phyloP scores from a whole-genome alignment of 2,888 invertebrate species.

The Nomada fabriciana region DNA sequence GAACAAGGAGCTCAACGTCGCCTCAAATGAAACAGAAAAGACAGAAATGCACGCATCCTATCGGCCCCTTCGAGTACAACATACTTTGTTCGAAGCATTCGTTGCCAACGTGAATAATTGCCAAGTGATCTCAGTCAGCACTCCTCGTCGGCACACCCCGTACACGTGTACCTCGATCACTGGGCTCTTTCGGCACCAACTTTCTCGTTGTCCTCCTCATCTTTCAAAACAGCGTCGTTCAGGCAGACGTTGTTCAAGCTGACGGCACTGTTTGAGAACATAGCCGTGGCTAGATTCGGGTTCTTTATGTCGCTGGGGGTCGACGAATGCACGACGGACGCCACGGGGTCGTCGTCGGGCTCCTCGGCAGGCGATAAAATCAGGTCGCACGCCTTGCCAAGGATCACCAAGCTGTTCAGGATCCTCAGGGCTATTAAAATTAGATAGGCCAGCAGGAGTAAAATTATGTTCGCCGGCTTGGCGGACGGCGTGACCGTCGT shows the following conservation, averaged over 20 bases:
- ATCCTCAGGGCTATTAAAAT: constrained; percentile 91
- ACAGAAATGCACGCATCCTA: no score
- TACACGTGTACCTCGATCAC: background rate
- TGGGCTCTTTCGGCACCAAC: background rate
- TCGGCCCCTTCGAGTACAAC: no score
- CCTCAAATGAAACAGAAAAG: no score
- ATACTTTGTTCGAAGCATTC: no score
- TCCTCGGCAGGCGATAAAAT: constrained; percentile 87
- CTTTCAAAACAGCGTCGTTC: constrained; percentile 89
- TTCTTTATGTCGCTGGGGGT: constrained; percentile 82
- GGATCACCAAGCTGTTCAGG: constrained; percentile 93
- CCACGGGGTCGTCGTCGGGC: constrained; percentile 67
- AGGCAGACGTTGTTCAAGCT: constrained; percentile 92
- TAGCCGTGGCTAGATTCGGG: constrained; percentile 89
- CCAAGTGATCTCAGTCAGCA: no score
- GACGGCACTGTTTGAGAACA: constrained; percentile 95
- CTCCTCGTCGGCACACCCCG: no score
- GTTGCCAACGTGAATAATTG: no score
- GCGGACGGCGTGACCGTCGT: constrained; percentile 87
- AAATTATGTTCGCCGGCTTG: constrained; percentile 88
- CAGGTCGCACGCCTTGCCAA: constrained; percentile 95
- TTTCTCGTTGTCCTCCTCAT: constrained; percentile 1
- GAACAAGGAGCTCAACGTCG: no score
- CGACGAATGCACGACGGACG: constrained; percentile 62
- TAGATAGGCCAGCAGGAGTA: constrained; percentile 91